Evolutionary conservation across 2,113 vertebrate genomes (phyloP).

Genomic region (Pardalotus punctatus): DNA sequence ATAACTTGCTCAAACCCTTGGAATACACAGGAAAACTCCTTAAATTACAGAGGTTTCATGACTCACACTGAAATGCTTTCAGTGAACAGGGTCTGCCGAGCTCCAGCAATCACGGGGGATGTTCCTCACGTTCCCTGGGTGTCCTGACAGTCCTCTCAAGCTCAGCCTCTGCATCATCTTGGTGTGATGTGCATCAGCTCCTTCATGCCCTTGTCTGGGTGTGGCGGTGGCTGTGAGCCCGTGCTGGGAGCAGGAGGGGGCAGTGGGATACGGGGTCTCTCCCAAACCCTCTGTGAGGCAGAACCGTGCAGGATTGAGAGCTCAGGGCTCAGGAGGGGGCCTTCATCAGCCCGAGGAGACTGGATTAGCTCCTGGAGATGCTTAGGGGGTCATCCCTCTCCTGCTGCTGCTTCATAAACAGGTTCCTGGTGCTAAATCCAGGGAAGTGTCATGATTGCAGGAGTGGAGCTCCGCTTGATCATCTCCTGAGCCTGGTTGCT

Average conservation of each 20-base stretch:
- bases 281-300: not conserved
- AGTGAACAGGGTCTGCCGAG: not conserved
- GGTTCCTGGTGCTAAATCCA: constrained; percentile 4
- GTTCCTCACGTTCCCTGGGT: not conserved
- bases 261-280: not conserved
- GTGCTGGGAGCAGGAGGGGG: not conserved
- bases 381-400: not conserved
- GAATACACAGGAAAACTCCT: not conserved
- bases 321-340: not conserved
- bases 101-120: not conserved
- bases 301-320: not conserved
- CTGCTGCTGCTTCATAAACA: not conserved
- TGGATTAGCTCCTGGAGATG: not conserved
- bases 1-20: not conserved
- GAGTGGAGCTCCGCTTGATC: not conserved
- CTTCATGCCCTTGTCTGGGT: not conserved
- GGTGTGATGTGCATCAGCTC: not conserved
- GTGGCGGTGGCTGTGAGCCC: not conserved
- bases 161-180: not conserved
- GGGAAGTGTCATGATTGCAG: not conserved
- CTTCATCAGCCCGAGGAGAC: not conserved
- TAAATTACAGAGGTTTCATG: rapidly evolving
- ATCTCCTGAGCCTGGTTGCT: not conserved
- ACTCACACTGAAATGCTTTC: not conserved
- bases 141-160: not conserved